Base-by-base conservation (phyloP, 2,113 vertebrate genomes). In the Collichthys lucidus region DNA sequence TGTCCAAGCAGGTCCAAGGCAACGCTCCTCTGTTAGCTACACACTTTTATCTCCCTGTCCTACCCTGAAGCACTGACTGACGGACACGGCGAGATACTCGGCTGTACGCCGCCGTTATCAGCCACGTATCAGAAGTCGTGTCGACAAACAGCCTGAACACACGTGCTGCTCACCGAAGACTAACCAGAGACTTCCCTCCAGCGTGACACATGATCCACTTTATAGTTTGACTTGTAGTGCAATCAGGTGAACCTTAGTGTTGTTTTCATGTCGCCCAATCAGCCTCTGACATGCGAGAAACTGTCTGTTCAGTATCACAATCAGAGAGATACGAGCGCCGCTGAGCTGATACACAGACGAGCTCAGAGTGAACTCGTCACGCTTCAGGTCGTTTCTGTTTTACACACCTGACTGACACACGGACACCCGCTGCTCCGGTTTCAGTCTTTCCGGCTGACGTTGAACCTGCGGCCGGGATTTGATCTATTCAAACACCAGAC, bases 251-350 rank as follows among this genome's bases (percentile, higher is more conserved):
- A 59, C 61, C 12, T 4, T 14, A 46, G 44, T 12, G 44, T 40
- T 87, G 62, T 79, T 61, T 59, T 68, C 1, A 40, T 74, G 26
- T 77, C 11, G 5, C 26, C 62, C 77, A 90, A 86, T 86, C 84
- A 74, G 67, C 24, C 77, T 79, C 17, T 74, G 80, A 84, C 53
- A 24, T 46, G 8, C 5, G 4, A 80, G 67, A 73, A 61, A 86
- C 80, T 80, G 76, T 83, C 22, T 79, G 81, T 86, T 77, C 80
- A 62, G 73, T 77, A 77, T 83, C 75, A 70, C 35, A 84, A 62
- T 85, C 79, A 26, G 6, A n/a, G 47, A 72, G 79, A 89, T 86
- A 83, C 42, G 47, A 85, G 59, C 40, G 57, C 2, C 60, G 44
- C 42, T 15, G n/a, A 44, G 69, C 67, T 69, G 86, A 86, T 90